Evolutionary conservation across 1,140 invertebrate genomes (phyloP).

Genomic region (Monomorium pharaonis): DNA sequence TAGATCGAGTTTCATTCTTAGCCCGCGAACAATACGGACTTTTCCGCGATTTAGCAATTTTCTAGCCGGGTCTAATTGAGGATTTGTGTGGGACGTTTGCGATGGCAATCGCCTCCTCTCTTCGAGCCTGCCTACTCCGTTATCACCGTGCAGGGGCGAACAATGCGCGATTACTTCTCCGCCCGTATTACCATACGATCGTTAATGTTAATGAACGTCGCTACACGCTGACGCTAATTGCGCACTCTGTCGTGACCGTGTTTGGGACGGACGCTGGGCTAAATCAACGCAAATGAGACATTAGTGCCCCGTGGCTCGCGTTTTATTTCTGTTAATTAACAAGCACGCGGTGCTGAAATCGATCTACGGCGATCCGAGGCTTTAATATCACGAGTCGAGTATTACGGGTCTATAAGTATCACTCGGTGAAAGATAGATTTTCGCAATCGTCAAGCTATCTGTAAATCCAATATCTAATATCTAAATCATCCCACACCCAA

Average conservation of each 20-base stretch:
- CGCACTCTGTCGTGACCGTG: slow-evolving; percentile 33
- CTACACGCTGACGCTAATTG: slow-evolving; percentile 54
- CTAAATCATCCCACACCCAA: slow-evolving; percentile 33
- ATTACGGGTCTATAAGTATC: neutral
- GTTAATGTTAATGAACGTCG: slow-evolving; percentile 54
- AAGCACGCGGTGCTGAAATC: neutral
- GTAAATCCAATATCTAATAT: slow-evolving; percentile 17
- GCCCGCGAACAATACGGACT: neutral
- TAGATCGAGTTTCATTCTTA: neutral
- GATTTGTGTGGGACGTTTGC: slow-evolving; percentile 32
- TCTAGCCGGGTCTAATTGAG: slow-evolving; percentile 27
- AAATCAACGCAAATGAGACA: slow-evolving; percentile 5
- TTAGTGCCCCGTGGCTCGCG: neutral
- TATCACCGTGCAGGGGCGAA: slow-evolving; percentile 51
- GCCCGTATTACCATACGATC: slow-evolving; percentile 42
- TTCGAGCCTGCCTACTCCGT: slow-evolving; percentile 20
- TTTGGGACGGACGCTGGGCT: slow-evolving; percentile 18
- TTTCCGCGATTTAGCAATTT: slow-evolving; percentile 45
- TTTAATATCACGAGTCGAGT: neutral
- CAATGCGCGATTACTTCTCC: slow-evolving; percentile 51
- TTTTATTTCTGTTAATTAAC: slow-evolving; percentile 40
- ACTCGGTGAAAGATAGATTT: slow-evolving; percentile 7
- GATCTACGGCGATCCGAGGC: neutral
- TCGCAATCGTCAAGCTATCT: slow-evolving; percentile 13
- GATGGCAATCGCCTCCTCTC: slow-evolving; percentile 24